Base-by-base conservation (phyloP, 2,888 invertebrate genomes). In the Chydorus sphaericus region DNA sequence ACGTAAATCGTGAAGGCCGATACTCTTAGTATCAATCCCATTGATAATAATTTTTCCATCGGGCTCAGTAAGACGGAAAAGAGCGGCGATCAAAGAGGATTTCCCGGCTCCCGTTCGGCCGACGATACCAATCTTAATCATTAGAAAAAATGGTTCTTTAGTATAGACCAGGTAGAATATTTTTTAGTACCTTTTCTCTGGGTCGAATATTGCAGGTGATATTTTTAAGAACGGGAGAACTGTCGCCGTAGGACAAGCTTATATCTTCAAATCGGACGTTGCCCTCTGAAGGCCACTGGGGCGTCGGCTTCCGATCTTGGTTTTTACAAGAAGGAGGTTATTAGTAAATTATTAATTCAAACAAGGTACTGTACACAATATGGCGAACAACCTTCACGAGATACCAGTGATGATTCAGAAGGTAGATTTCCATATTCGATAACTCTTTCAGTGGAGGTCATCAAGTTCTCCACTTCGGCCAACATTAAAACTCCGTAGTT, bases 401-500 rank as follows among this genome's bases (percentile, higher is more conserved):
- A 79, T 20, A 77, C 79, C 20, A 79, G 71, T 0, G 76, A 74
- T 1, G 78, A 77, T 69, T 90, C 89, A 48, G 80, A 75, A 0
- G 83, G 81, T 28, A 90, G 68, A 16, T 80, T 73, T 1, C 82
- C 80, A 68, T 86, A 90, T 66, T 89, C 85, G 23, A 85, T 67
- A 3, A 90, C 80, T 53, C 90, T 78, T 70, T 96, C 94, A 0
- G 94, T 92, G 5, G 87, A 83, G 3, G 86, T 89, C 87, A 90
- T 87, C 61, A 83, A 83, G 66, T 87, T 89, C 67, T 82, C 86
- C 8, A 87, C 69, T 68, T 93, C 92, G 0, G 91, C 87, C 62
- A 89, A 88, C 69, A 93, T 92, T 10, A 92, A 74, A 80, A 93
- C 88, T 29, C 89, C 90, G 89, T 90, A 94, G 66, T 77, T 75